These are phyloP conservation scores for Lapara coniferarum DNA, from an alignment of 2,888 invertebrate genomes.

Conservation along the genomic window DNA sequence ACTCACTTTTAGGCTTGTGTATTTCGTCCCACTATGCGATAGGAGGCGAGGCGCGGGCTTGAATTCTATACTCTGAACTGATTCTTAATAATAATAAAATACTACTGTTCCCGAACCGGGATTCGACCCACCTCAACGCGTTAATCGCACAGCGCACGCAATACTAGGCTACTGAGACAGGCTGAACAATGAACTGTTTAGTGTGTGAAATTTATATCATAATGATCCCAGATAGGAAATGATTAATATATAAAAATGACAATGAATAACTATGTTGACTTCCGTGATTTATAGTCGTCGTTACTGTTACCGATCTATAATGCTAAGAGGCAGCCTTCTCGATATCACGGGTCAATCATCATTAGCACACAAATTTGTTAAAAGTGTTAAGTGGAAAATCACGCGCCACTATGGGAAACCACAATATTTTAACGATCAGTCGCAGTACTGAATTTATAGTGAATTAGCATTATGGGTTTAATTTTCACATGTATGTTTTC, in stretches of 20 bases:
- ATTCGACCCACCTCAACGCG: too few relatives aligned
- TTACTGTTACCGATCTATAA: constrained; percentile 42
- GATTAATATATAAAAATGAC: constrained; percentile 26
- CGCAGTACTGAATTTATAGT: neutral
- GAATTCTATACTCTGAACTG: too few relatives aligned
- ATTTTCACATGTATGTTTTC: constrained; percentile 10
- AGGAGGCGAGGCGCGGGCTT: too few relatives aligned
- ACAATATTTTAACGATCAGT: neutral
- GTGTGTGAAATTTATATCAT: neutral
- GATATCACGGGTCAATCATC: constrained; percentile 32
- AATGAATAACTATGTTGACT: constrained; percentile 43
- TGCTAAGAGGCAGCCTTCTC: constrained; percentile 38
- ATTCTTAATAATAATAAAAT: too few relatives aligned
- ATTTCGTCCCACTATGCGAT: too few relatives aligned
- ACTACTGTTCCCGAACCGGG: too few relatives aligned
- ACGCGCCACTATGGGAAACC: constrained; percentile 10
- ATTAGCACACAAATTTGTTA: constrained; percentile 34
- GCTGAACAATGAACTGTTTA: neutral
- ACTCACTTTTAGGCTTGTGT: too few relatives aligned
- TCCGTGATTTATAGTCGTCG: constrained; percentile 53
- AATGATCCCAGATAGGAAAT: constrained; percentile 34
- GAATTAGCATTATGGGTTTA: neutral
- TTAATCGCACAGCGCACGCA: too few relatives aligned
- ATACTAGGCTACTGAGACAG: too few relatives aligned
- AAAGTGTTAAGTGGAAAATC: constrained; percentile 36